Conservation (phyloP, 92 coral and sea anemone genomes). For the Phymanthus crucifer region DNA sequence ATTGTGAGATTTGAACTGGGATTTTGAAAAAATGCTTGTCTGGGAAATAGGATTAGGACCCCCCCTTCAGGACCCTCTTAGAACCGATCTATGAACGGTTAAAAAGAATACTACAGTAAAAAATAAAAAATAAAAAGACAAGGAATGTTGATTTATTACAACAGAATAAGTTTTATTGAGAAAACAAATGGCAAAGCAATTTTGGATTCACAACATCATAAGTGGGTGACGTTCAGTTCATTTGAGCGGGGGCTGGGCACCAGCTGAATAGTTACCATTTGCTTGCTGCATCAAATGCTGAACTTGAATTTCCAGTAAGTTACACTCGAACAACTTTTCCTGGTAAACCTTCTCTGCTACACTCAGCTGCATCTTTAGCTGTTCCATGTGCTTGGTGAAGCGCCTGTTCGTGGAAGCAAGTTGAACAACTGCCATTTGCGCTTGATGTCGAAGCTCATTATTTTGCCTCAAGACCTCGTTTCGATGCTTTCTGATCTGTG, state of each 20-base stretch:
- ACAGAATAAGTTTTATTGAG: too few relatives aligned
- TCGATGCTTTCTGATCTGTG: conserved; percentile 89
- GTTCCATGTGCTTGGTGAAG: conserved; percentile 91
- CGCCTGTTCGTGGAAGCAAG: conserved; percentile 90
- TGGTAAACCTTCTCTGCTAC: conserved; percentile 91
- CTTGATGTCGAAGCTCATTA: conserved; percentile 85
- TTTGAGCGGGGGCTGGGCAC: neutral
- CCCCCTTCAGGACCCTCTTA: too few relatives aligned
- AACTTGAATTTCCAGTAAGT: conserved; percentile 85
- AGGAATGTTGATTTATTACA: too few relatives aligned
- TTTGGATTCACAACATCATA: neutral
- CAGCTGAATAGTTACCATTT: conserved; percentile 1
- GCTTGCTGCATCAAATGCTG: conserved; percentile 74
- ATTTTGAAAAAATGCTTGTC: too few relatives aligned
- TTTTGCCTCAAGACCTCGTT: conserved; percentile 92
- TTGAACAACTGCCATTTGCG: conserved; percentile 94
- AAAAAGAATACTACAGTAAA: too few relatives aligned
- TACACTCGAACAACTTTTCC: conserved; percentile 91
- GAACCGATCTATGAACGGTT: too few relatives aligned
- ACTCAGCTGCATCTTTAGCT: conserved; percentile 76
- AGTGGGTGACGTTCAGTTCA: neutral
- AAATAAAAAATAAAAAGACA: too few relatives aligned
- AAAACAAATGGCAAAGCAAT: neutral
- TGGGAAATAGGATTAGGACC: too few relatives aligned
- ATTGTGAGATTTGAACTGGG: too few relatives aligned